Conservation (phyloP, 2,888 invertebrate genomes). For the Trypoxylon attenuatum region DNA sequence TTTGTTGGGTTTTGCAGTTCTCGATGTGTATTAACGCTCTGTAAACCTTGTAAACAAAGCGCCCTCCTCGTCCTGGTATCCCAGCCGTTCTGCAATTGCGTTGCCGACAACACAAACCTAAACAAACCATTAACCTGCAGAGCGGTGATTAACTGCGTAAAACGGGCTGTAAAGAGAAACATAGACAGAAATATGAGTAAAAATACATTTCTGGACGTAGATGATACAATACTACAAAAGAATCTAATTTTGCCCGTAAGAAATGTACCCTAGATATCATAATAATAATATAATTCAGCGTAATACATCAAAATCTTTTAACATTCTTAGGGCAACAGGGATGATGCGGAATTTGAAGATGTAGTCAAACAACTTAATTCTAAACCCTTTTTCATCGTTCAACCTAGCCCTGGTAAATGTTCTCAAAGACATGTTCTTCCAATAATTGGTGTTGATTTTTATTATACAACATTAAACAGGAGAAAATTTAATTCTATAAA, state of each 20-base stretch:
- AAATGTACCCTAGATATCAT: conserved; percentile 5
- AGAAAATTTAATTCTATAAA: neutral
- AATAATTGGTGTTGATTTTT: neutral
- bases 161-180: too few species aligned
- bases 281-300: neutral
- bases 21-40: too few species aligned
- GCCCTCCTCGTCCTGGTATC: too few species aligned
- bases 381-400: conserved; percentile 78
- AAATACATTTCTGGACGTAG: conserved; percentile 77
- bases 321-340: neutral
- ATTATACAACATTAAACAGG: neutral
- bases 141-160: too few species aligned
- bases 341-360: conserved; percentile 58
- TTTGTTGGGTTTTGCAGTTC: too few species aligned
- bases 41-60: too few species aligned
- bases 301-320: neutral
- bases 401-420: conserved; percentile 82
- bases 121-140: too few species aligned
- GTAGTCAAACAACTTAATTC: conserved; percentile 76
- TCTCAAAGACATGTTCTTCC: neutral
- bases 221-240: conserved; percentile 79
- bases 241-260: conserved; percentile 75
- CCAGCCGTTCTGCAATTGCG: too few species aligned
- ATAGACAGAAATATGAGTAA: conserved; percentile 22
- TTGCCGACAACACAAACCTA: too few species aligned